A percentile compares a stretch with the other conserved stretches of the same genome.
phyloP scores from a whole-genome alignment of 2,113 vertebrate genomes.

The Saccopteryx leptura region DNA sequence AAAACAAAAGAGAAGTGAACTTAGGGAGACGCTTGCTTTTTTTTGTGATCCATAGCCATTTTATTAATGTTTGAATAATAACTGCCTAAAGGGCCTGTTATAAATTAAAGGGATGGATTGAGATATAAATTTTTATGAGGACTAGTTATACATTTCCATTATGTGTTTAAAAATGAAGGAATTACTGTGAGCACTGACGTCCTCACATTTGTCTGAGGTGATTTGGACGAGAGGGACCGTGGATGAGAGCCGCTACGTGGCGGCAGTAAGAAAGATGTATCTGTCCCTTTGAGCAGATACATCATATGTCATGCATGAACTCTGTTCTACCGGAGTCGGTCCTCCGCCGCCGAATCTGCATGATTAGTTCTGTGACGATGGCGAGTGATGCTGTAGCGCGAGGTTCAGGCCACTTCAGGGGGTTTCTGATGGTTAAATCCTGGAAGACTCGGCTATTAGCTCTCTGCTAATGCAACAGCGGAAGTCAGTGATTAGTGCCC shows the following conservation, averaged over 20 bases:
- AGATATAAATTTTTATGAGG: conserved; percentile 99
- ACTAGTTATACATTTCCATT: conserved; percentile 97
- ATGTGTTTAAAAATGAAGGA: conserved; percentile 98
- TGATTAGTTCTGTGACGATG: conserved; percentile 89
- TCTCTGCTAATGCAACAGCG: conserved; percentile 75
- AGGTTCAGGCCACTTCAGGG: conserved; percentile 85
- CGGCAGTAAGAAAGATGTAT: conserved; percentile 90
- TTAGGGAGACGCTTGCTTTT: conserved; percentile 91
- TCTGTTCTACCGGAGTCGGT: conserved; percentile 85
- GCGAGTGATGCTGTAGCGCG: conserved; percentile 84
- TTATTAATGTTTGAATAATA: conserved; percentile 99
- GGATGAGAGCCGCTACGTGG: conserved; percentile 79
- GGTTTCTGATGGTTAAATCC: conserved; percentile 82
- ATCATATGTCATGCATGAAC: conserved; percentile 90
- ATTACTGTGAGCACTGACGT: conserved; percentile 90
- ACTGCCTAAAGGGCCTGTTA: conserved; percentile 96
- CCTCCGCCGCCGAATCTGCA: conserved; percentile 84
- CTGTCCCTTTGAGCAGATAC: conserved; percentile 91
- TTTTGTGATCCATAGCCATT: conserved; percentile 95
- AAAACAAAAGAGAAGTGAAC: conserved; percentile 90
- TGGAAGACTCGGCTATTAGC: conserved; percentile 76
- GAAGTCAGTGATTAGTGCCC: conserved; percentile 56
- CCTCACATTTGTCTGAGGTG: conserved; percentile 91
- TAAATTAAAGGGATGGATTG: conserved; percentile 97
- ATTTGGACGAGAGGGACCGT: conserved; percentile 86